Evolutionary conservation across 1,140 invertebrate species (phyloP).

Genomic region (Ganaspis sp.): DNA sequence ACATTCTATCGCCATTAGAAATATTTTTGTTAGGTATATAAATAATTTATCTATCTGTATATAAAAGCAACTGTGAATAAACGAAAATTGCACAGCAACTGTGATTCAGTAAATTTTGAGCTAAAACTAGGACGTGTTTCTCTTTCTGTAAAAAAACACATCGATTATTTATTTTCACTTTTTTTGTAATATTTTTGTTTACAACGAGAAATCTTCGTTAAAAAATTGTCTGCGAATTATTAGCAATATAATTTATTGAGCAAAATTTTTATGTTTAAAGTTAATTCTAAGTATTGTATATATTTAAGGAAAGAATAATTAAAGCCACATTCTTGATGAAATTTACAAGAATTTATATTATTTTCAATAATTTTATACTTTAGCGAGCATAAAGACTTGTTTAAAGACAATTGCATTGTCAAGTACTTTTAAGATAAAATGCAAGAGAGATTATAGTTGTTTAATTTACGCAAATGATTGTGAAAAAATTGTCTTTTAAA

Average conservation of each 20-base stretch:
- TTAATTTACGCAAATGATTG: too few relatives aligned
- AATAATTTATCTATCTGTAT: slow-evolving; percentile 32
- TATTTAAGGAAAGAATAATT: not conserved
- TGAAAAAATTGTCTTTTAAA: too few relatives aligned
- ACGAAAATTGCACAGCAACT: slow-evolving; percentile 38
- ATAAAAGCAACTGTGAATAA: slow-evolving; percentile 42
- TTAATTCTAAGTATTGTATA: not conserved
- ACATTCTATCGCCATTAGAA: not conserved
- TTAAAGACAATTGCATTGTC: too few relatives aligned
- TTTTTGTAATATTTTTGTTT: not conserved
- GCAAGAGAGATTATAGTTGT: too few relatives aligned
- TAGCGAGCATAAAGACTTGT: too few relatives aligned
- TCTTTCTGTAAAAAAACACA: not conserved
- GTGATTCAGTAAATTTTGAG: slow-evolving; percentile 37
- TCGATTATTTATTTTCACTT: slow-evolving; percentile 16
- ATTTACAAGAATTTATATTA: too few relatives aligned
- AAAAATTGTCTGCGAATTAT: slow-evolving; percentile 20
- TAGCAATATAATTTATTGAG: slow-evolving; percentile 2
- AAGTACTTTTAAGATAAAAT: too few relatives aligned
- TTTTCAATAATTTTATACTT: too few relatives aligned
- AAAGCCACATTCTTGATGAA: too few relatives aligned
- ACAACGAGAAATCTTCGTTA: slow-evolving; percentile 11
- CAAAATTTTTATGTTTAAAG: not conserved
- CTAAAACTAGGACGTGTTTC: not conserved
- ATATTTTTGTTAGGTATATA: slow-evolving; percentile 35